Percentiles rank a stretch among this genome's conserved stretches.
These are phyloP conservation scores for Tenebrio molitor DNA, from an alignment of 1,140 invertebrate genomes.

Conservation along the genomic window DNA sequence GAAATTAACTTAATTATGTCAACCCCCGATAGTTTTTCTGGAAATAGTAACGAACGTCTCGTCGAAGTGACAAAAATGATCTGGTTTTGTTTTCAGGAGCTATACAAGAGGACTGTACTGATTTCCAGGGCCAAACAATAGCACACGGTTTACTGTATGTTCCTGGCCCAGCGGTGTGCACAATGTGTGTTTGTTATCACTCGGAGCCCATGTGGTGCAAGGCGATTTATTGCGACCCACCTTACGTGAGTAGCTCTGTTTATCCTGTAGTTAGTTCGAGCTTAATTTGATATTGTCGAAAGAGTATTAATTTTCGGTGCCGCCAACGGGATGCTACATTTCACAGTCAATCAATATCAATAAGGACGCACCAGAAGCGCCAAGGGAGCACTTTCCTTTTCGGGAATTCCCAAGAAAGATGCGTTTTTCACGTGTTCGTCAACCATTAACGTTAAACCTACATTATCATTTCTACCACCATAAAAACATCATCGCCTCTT, in stretches of 20 bases:
- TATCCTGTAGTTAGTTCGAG: too few species aligned
- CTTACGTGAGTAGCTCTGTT: conserved; percentile 83
- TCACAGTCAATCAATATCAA: conserved; percentile 16
- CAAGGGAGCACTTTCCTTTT: conserved; percentile 10
- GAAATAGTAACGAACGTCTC: too few species aligned
- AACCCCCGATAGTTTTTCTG: neutral
- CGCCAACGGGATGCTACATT: neutral
- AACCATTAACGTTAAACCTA: neutral
- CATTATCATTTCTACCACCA: too few species aligned
- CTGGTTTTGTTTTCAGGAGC: conserved; percentile 69
- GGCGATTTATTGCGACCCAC: conserved; percentile 87
- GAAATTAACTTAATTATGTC: conserved; percentile 24
- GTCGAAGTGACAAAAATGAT: too few species aligned
- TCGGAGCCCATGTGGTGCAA: conserved; percentile 88
- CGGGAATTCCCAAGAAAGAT: neutral
- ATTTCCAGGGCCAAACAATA: conserved; percentile 82
- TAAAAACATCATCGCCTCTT: too few species aligned
- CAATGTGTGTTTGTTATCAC: conserved; percentile 87
- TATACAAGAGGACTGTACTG: conserved; percentile 82
- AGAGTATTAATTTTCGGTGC: neutral
- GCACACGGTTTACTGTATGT: conserved; percentile 85
- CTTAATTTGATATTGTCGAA: neutral
- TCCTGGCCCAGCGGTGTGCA: conserved; percentile 88
- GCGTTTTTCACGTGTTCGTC: neutral
- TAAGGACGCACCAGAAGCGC: neutral